phyloP scores from a whole-genome alignment of 2,797 vertebrate genomes.

The Salmo trutta region DNA sequence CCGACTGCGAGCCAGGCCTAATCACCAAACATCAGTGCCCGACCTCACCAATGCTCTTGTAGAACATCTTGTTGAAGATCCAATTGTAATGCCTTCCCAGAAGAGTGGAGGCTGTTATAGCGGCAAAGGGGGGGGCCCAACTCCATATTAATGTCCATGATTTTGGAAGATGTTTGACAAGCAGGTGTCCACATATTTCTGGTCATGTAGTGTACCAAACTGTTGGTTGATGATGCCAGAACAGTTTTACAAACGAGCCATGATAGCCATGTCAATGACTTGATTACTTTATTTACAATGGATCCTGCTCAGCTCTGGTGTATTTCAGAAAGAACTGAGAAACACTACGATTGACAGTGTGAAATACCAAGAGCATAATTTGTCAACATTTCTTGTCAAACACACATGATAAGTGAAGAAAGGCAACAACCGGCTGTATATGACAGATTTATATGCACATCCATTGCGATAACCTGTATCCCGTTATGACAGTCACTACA shows the following conservation, averaged over 20 bases:
- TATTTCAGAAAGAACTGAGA: neutral
- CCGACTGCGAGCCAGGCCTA: too few species aligned
- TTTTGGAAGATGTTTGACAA: too few species aligned
- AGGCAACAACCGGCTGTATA: constrained; percentile 66
- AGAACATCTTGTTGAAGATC: too few species aligned
- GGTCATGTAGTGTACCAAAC: neutral
- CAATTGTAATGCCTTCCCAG: too few species aligned
- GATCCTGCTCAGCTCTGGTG: neutral
- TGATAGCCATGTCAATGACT: neutral
- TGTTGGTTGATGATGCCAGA: neutral
- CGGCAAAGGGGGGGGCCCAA: too few species aligned
- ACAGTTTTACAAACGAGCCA: neutral
- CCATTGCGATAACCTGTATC: constrained; percentile 50
- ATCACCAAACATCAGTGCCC: too few species aligned
- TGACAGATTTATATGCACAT: constrained; percentile 16
- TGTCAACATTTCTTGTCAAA: constrained; percentile 16
- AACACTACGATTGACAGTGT: neutral
- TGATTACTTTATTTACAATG: neutral
- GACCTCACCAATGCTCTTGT: too few species aligned
- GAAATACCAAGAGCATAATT: constrained; percentile 16
- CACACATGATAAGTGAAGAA: constrained; percentile 22
- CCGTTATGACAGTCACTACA: constrained; percentile 57
- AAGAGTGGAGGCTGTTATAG: too few species aligned
- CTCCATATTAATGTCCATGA: too few species aligned
- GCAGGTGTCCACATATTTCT: too few species aligned